phyloP scores from a whole-genome alignment of 2,113 vertebrate species.

The Lagopus muta region DNA sequence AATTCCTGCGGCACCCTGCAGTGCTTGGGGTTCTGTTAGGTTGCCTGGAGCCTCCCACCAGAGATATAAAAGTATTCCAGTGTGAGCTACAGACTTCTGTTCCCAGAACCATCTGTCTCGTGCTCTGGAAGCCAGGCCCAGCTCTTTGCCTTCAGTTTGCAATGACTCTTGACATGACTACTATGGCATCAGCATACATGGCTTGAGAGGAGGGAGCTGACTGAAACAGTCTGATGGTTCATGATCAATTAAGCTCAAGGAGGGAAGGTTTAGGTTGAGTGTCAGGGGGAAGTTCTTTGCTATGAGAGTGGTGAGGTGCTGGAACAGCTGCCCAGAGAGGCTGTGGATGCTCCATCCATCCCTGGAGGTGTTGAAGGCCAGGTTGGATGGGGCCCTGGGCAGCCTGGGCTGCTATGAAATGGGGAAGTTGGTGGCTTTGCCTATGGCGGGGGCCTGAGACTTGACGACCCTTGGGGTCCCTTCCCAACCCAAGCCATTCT shows the following conservation, averaged over 20 bases:
- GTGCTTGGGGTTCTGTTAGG: conserved; percentile 17
- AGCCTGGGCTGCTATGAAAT: too few relatives aligned
- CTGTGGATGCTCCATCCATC: too few relatives aligned
- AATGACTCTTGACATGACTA: fast-evolving
- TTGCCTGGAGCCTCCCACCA: conserved; percentile 58
- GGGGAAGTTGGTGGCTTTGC: too few relatives aligned
- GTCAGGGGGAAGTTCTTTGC: too few relatives aligned
- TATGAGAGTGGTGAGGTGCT: too few relatives aligned
- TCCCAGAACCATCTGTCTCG: conserved; percentile 20
- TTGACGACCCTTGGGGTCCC: too few relatives aligned
- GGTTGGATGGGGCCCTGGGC: too few relatives aligned
- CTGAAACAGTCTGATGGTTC: neutral
- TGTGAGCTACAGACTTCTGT: neutral
- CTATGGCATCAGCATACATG: neutral
- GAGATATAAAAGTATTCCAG: conserved; percentile 51
- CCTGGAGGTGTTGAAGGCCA: too few relatives aligned
- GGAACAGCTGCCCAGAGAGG: too few relatives aligned
- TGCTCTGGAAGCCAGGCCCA: neutral
- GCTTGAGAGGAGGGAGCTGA: neutral
- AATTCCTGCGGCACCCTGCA: conserved; percentile 8
- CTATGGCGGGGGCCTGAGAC: too few relatives aligned
- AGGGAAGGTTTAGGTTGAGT: too few relatives aligned
- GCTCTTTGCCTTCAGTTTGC: neutral
- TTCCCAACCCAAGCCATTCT: too few relatives aligned
- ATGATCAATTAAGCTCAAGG: neutral